phyloP scores from a whole-genome alignment of 1,140 invertebrate species.

The Octopus sinensis region DNA sequence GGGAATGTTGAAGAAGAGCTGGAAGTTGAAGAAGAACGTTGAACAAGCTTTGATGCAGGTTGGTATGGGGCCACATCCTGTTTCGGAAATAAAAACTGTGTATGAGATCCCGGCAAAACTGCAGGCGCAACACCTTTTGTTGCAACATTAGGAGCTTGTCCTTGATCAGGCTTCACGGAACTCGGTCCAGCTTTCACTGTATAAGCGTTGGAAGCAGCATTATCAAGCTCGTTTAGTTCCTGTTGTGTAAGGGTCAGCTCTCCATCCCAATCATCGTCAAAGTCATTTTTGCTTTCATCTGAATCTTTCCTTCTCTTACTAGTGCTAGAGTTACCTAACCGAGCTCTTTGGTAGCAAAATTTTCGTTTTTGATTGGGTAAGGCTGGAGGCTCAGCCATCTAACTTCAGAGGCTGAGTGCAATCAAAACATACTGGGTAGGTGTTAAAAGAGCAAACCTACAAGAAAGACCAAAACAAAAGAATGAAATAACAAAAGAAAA shows the following conservation, averaged over 20 bases:
- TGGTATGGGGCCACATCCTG: too few species aligned
- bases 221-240: background rate
- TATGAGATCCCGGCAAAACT: too few species aligned
- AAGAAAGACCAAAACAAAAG: too few species aligned
- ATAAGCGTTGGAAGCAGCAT: background rate
- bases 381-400: background rate
- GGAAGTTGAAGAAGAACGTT: background rate
- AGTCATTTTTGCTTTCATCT: background rate
- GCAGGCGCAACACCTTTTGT: too few species aligned
- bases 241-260: background rate
- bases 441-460: too few species aligned
- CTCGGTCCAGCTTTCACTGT: background rate
- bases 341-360: background rate
- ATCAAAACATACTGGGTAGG: too few species aligned
- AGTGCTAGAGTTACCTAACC: background rate
- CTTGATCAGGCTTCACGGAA: too few species aligned
- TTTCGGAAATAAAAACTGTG: too few species aligned
- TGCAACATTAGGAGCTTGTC: too few species aligned
- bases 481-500: too few species aligned
- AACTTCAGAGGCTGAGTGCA: background rate
- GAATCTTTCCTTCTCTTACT: background rate
- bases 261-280: background rate
- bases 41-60: background rate
- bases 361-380: background rate
- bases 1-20: background rate